A percentile compares a stretch with the other conserved stretches of the same genome.
phyloP scores from a whole-genome alignment of 2,888 invertebrate genomes.

The Cheilosia urbana region DNA sequence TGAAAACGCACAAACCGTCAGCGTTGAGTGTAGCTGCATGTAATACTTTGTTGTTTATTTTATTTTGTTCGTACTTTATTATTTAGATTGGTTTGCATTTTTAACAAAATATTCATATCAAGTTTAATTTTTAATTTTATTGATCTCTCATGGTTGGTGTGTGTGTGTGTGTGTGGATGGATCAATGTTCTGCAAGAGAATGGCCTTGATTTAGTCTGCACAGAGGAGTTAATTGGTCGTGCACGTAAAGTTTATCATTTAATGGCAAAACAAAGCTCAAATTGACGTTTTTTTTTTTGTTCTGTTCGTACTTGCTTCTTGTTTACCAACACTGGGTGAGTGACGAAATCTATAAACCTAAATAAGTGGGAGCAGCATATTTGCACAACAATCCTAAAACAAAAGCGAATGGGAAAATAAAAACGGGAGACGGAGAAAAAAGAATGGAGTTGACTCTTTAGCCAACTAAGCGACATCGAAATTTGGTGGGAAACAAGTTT shows the following conservation, averaged over 20 bases:
- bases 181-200: constrained; percentile 49
- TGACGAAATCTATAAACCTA: constrained; percentile 3
- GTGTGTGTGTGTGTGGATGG: constrained; percentile 34
- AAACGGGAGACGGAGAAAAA: background rate
- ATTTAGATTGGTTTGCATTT: constrained; percentile 15
- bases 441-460: background rate
- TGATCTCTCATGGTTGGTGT: constrained; percentile 35
- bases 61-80: background rate
- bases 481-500: constrained; percentile 15
- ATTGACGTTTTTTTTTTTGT: constrained; percentile 6
- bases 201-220: constrained; percentile 56
- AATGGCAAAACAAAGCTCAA: constrained; percentile 43
- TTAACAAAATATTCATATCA: constrained; percentile 41
- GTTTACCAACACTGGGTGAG: constrained; percentile 31
- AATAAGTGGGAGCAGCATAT: background rate
- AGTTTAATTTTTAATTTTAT: constrained; percentile 44
- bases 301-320: constrained; percentile 1
- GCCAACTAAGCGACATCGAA: constrained; percentile 3
- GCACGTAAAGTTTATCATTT: constrained; percentile 44
- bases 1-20: constrained; percentile 1
- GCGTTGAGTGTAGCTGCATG: constrained; percentile 4
- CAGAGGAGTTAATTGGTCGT: constrained; percentile 29
- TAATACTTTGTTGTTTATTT: background rate
- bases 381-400: background rate
- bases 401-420: background rate